Conservation (phyloP, 1,140 invertebrate species). For the Stegodyphus dumicola region DNA sequence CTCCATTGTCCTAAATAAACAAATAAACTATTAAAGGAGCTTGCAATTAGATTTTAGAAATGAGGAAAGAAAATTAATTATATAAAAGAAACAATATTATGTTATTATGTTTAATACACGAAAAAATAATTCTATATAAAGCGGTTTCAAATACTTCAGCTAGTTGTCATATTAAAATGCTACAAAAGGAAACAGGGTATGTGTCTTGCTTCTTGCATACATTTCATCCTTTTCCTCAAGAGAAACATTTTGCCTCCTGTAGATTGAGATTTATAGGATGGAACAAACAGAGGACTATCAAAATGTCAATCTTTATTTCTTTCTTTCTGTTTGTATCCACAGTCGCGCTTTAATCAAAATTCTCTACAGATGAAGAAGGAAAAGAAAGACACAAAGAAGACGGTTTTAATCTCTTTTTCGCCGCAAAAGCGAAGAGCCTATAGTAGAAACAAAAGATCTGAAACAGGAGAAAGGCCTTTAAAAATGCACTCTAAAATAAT, state of each 20-base stretch:
- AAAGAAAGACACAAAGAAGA: background rate
- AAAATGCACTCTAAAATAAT: constrained; percentile 54
- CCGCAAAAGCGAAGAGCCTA: constrained; percentile 14
- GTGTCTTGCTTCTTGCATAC: too few relatives aligned
- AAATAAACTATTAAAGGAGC: too few relatives aligned
- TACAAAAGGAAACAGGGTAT: too few relatives aligned
- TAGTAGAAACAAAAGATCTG: constrained; percentile 5
- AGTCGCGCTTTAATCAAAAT: constrained; percentile 23
- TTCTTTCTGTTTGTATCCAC: background rate
- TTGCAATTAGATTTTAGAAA: too few relatives aligned
- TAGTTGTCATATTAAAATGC: too few relatives aligned
- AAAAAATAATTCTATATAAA: too few relatives aligned
- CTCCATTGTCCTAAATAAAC: too few relatives aligned
- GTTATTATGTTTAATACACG: too few relatives aligned
- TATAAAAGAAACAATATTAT: too few relatives aligned
- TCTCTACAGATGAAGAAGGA: constrained; percentile 3
- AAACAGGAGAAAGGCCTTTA: constrained; percentile 45
- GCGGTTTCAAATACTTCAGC: too few relatives aligned
- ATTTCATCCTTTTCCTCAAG: too few relatives aligned
- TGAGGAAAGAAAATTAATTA: too few relatives aligned
- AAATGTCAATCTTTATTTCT: constrained; percentile 29
- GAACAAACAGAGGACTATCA: background rate
- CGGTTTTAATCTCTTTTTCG: constrained; percentile 37
- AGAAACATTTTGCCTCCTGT: background rate
- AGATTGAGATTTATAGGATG: background rate